Percentiles rank a stretch among this genome's conserved stretches.
phyloP scores from a whole-genome alignment of 2,888 invertebrate species.

The Pammene fasciana region DNA sequence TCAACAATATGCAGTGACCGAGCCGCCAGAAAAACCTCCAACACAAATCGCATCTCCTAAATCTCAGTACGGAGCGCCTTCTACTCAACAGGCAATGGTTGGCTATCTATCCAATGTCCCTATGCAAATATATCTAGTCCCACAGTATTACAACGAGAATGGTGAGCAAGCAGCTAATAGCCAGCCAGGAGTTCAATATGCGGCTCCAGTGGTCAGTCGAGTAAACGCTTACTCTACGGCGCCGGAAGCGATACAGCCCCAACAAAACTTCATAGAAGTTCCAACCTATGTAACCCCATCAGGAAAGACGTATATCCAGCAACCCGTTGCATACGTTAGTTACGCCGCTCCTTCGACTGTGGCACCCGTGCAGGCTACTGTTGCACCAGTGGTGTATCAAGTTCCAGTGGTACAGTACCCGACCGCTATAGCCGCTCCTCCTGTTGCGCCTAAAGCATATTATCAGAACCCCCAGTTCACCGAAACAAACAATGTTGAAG shows the following conservation, averaged over 20 bases:
- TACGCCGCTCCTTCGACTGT: slow-evolving; percentile 64
- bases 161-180: slow-evolving; percentile 52
- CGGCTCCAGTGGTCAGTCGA: slow-evolving; percentile 50
- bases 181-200: slow-evolving; percentile 57
- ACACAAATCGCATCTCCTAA: slow-evolving; percentile 47
- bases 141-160: slow-evolving; percentile 70
- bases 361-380: slow-evolving; percentile 57
- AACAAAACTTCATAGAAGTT: slow-evolving; percentile 66
- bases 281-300: slow-evolving; percentile 63
- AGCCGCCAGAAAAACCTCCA: slow-evolving; percentile 62
- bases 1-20: slow-evolving; percentile 76
- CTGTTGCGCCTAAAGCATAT: slow-evolving; percentile 59
- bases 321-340: slow-evolving; percentile 61
- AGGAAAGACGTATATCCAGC: slow-evolving; percentile 63
- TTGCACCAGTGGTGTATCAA: slow-evolving; percentile 54
- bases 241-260: slow-evolving; percentile 62
- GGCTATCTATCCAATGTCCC: slow-evolving; percentile 76
- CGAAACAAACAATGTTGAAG: slow-evolving; percentile 64
- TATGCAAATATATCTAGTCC: slow-evolving; percentile 77
- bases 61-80: slow-evolving; percentile 53
- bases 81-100: slow-evolving; percentile 67
- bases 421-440: slow-evolving; percentile 58
- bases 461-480: slow-evolving; percentile 60
- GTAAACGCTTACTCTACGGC: slow-evolving; percentile 55
- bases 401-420: slow-evolving; percentile 65